Base-by-base conservation (phyloP, 2,888 invertebrate species). In the Andrena hattorfiana region DNA sequence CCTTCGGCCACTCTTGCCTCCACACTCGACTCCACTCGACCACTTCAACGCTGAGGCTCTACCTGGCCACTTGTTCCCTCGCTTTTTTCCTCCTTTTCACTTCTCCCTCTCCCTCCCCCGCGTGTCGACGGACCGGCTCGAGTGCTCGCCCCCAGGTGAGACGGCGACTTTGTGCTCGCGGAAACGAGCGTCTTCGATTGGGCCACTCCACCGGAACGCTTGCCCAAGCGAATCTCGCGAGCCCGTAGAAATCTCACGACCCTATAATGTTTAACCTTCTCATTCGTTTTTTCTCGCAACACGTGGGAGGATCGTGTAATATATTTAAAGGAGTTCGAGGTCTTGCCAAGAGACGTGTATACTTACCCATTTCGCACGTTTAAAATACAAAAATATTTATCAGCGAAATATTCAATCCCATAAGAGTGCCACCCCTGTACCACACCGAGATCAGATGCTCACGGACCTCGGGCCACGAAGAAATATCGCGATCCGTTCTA, bases 1-100 rank as follows among this genome's bases (percentile, higher is more conserved):
- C 91, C 92, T 92, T 92, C 88, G 91, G 91, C 92, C 92, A 92
- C 92, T 91, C 90, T 42, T 85, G 87, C 72, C 90, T 89, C 89
- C 85, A 85, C 87, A 88, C 89, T 91, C 89, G 89, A 92, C 89
- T 91, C 91, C 89, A 89, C 92, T 92, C 90, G 90, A 92, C 91
- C 92, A 80, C 84, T 78, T 81, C 87, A 83, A 77, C 91, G 81
- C 89, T 88, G 81, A 86, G 87, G 78, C 86, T 85, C 85, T 83
- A 87, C 90, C 87, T 84, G 78, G 82, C 84, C 77, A 69, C 85
- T 83, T 79, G 76, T 68, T 8, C 71, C 70, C 67, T 73, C 64
- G 60, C 69, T 71, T 82, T 77, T 77, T 69, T 79, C 71, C 62
- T 28, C 76, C 70, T 80, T 64, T 77, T 76, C 23, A 42, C 10